A percentile compares a stretch with the other conserved stretches of the same genome.
Conservation (phyloP, 2,797 vertebrate species). For the Brachymystax lenok region DNA sequence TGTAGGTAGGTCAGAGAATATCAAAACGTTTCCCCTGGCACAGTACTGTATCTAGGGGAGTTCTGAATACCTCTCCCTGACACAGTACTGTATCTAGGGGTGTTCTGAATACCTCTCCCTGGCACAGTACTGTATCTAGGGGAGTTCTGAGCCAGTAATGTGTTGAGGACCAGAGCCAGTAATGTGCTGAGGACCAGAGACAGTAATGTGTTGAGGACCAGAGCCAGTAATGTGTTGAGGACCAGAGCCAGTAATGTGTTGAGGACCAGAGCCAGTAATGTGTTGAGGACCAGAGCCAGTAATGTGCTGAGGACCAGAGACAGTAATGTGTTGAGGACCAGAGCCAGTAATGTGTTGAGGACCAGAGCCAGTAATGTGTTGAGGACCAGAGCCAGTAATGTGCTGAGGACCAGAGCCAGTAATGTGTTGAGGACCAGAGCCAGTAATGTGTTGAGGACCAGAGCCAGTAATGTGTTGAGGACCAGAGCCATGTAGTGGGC, state of each 20-base stretch:
- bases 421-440: background rate
- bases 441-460: background rate
- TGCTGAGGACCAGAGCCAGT: background rate
- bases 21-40: slow-evolving; percentile 11
- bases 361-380: background rate
- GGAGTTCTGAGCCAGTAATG: background rate
- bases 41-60: too few species aligned
- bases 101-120: too few species aligned
- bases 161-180: background rate
- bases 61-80: too few species aligned
- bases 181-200: background rate
- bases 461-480: background rate
- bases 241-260: background rate
- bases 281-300: background rate
- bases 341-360: background rate
- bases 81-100: too few species aligned
- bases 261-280: background rate
- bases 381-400: background rate
- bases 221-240: background rate
- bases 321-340: background rate
- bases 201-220: background rate
- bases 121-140: too few species aligned
- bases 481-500: background rate
- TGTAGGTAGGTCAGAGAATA: background rate
- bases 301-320: background rate